These are phyloP conservation scores for Prionailurus bengalensis DNA, from an alignment of 2,113 vertebrate genomes.

Conservation along the genomic window DNA sequence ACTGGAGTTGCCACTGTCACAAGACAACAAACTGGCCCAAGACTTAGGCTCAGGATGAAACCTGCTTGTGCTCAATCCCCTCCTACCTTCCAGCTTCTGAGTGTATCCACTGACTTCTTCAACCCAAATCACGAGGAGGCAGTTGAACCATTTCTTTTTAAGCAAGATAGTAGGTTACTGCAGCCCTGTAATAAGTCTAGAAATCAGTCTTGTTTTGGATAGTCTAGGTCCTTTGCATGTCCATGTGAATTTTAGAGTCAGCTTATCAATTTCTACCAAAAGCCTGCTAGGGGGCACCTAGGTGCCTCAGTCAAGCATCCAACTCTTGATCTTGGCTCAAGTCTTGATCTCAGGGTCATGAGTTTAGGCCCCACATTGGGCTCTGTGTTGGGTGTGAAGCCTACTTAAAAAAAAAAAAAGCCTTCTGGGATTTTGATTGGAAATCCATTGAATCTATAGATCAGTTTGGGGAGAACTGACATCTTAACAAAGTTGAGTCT, in stretches of 20 bases:
- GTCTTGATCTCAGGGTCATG: no score
- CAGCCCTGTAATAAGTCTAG: neutral
- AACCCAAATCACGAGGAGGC: neutral
- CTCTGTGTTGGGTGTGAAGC: no score
- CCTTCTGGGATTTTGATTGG: neutral
- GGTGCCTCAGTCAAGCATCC: no score
- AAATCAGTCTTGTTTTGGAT: conserved; percentile 17
- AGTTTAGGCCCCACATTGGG: no score
- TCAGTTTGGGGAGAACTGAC: neutral
- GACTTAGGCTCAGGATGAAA: neutral
- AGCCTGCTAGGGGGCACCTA: neutral
- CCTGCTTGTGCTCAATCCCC: neutral
- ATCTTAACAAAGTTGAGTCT: neutral
- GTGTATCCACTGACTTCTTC: neutral
- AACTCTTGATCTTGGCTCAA: no score
- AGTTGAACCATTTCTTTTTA: neutral
- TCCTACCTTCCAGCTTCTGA: neutral
- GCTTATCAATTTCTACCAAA: neutral
- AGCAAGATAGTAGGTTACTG: neutral
- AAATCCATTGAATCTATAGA: neutral
- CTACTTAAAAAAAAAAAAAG: neutral
- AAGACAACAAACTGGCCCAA: neutral
- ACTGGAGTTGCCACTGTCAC: neutral
- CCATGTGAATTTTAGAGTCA: neutral
- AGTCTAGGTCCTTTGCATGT: neutral